Evolutionary conservation across 2,888 invertebrate species (phyloP).

Genomic region (Lycia hirtaria): DNA sequence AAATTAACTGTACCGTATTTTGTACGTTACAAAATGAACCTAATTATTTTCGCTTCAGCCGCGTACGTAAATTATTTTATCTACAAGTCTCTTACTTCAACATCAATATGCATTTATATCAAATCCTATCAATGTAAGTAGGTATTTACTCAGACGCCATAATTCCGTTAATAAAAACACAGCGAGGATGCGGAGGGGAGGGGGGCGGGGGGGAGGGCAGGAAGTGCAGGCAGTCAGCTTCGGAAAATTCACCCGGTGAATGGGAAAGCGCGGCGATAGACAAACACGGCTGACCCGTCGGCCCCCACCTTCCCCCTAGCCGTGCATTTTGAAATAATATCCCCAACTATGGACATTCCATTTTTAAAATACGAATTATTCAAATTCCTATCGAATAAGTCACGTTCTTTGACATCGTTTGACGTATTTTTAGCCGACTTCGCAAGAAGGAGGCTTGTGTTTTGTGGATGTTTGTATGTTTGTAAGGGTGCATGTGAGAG

Average conservation of each 20-base stretch:
- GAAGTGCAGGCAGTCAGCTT: conserved; percentile 79
- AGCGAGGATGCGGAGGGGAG: conserved; percentile 60
- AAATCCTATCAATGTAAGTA: conserved; percentile 79
- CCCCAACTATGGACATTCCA: conserved; percentile 59
- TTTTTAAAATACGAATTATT: conserved; percentile 42
- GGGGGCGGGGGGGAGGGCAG: conserved; percentile 61
- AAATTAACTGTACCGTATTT: too few relatives aligned
- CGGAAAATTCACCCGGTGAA: conserved; percentile 84
- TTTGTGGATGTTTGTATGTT: too few relatives aligned
- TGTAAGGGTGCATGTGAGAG: too few relatives aligned
- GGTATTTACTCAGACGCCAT: conserved; percentile 78
- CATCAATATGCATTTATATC: conserved; percentile 33
- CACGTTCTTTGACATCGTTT: background rate
- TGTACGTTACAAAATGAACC: too few relatives aligned
- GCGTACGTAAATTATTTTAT: background rate
- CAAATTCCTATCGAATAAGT: background rate
- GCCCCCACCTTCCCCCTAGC: conserved; percentile 50
- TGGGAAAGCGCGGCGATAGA: conserved; percentile 84
- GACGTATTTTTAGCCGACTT: background rate
- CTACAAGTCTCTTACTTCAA: conserved; percentile 29
- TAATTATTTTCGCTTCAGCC: too few relatives aligned
- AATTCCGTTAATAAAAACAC: conserved; percentile 84
- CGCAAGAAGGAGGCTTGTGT: too few relatives aligned
- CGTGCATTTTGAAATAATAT: conserved; percentile 82
- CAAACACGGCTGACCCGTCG: conserved; percentile 78